Conservation (phyloP, 2,888 invertebrate species). For the Catotricha subobsoleta region DNA sequence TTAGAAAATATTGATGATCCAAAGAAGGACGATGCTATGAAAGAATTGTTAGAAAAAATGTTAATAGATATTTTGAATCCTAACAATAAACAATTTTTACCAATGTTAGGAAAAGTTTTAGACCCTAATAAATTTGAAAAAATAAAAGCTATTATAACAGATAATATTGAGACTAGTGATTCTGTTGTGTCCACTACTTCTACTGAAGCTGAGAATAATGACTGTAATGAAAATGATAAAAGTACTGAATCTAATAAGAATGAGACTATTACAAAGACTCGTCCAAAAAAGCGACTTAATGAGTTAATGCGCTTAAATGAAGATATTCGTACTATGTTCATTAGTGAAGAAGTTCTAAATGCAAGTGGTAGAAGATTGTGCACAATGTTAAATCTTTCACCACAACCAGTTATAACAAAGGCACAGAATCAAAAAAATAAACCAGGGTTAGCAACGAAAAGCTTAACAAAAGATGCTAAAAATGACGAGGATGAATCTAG, state of each 20-base stretch:
- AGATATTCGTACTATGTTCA: constrained; percentile 46
- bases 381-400: constrained; percentile 28
- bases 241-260: neutral
- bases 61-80: neutral
- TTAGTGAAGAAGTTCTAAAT: constrained; percentile 37
- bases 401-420: no score
- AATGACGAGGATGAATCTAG: no score
- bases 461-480: neutral
- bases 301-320: constrained; percentile 44
- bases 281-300: constrained; percentile 15
- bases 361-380: constrained; percentile 42
- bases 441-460: constrained; percentile 4
- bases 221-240: neutral
- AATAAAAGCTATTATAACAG: neutral
- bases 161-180: neutral
- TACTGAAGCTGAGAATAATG: neutral
- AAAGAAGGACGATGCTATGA: neutral
- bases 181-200: neutral
- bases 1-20: no score
- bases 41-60: neutral
- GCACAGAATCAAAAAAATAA: constrained; percentile 9
- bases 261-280: neutral
- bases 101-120: neutral
- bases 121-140: neutral
- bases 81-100: neutral